Conservation (phyloP, 2,888 invertebrate genomes). For the Ceriagrion tenellum region DNA sequence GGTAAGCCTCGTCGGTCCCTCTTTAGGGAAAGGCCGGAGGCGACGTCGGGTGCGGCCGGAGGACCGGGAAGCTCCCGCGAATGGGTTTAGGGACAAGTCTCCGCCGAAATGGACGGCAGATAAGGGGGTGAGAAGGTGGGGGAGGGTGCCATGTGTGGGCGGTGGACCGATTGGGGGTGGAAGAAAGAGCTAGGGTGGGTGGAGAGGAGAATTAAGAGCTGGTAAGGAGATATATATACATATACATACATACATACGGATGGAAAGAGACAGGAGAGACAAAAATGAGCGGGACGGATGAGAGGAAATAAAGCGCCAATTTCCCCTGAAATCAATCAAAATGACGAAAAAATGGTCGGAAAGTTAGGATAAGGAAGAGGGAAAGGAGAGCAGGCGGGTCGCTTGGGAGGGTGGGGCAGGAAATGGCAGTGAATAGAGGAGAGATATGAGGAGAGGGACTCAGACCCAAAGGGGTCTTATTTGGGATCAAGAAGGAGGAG, state of each 20-base stretch:
- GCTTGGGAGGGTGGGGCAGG: not conserved
- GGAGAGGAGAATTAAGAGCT: not conserved
- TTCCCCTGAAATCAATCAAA: conserved; percentile 54
- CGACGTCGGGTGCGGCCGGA: not conserved
- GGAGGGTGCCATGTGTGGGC: not conserved
- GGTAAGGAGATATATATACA: too few relatives aligned
- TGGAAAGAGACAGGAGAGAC: not conserved
- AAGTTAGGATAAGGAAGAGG: not conserved
- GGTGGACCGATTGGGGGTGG: not conserved
- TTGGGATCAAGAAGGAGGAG: not conserved
- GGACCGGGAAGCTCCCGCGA: conserved; percentile 11
- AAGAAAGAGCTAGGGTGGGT: not conserved
- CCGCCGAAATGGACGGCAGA: conserved; percentile 25
- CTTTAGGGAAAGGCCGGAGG: conserved; percentile 35
- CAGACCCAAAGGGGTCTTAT: not conserved
- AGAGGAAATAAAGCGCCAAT: conserved; percentile 48
- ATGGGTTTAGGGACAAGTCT: conserved; percentile 30
- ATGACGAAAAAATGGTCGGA: conserved; percentile 10
- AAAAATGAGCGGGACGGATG: conserved; percentile 51
- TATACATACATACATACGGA: too few relatives aligned
- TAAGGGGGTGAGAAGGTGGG: not conserved
- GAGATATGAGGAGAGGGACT: not conserved
- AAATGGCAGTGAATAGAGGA: not conserved
- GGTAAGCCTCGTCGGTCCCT: conserved; percentile 27
- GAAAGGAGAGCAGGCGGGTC: too few relatives aligned